These are phyloP conservation scores for Entomobrya proxima DNA, from an alignment of 2,888 invertebrate genomes.

Conservation along the genomic window DNA sequence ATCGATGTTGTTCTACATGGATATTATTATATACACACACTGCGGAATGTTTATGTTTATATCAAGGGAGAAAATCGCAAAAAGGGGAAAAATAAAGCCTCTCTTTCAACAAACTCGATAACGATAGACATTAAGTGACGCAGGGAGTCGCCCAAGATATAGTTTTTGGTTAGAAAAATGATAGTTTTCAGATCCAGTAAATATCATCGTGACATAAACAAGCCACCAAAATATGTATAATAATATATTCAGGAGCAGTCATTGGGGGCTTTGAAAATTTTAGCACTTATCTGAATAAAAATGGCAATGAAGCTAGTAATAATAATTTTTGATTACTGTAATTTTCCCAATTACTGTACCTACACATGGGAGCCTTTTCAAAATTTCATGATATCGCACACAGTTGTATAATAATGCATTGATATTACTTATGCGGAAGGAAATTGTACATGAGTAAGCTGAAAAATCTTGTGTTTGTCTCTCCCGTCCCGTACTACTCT, in stretches of 20 bases:
- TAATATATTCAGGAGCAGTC: slow-evolving; percentile 68
- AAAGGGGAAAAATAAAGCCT: slow-evolving; percentile 45
- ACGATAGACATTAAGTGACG: slow-evolving; percentile 67
- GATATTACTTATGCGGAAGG: slow-evolving; percentile 50
- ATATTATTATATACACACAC: slow-evolving; percentile 29
- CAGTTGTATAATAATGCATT: slow-evolving; percentile 58
- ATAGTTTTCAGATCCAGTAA: slow-evolving; percentile 68
- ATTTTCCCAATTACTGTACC: slow-evolving; percentile 69
- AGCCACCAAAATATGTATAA: slow-evolving; percentile 64
- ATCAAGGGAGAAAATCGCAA: slow-evolving; percentile 23
- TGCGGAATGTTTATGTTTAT: slow-evolving; percentile 14
- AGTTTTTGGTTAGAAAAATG: slow-evolving; percentile 68
- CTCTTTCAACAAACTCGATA: slow-evolving; percentile 65
- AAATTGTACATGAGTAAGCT: slow-evolving; percentile 47
- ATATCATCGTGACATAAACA: slow-evolving; percentile 69
- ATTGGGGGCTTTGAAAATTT: slow-evolving; percentile 66
- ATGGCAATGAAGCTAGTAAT: slow-evolving; percentile 70
- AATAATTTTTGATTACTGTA: slow-evolving; percentile 71
- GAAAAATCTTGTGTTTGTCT: not conserved
- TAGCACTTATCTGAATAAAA: slow-evolving; percentile 69
- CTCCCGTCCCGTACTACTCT: too few species aligned
- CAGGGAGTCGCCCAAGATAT: slow-evolving; percentile 65
- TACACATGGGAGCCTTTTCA: slow-evolving; percentile 58
- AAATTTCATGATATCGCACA: slow-evolving; percentile 63
- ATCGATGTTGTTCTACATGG: not conserved